These are phyloP conservation scores for Pseudochromis fuscus DNA, from an alignment of 2,797 vertebrate species.

Conservation along the genomic window DNA sequence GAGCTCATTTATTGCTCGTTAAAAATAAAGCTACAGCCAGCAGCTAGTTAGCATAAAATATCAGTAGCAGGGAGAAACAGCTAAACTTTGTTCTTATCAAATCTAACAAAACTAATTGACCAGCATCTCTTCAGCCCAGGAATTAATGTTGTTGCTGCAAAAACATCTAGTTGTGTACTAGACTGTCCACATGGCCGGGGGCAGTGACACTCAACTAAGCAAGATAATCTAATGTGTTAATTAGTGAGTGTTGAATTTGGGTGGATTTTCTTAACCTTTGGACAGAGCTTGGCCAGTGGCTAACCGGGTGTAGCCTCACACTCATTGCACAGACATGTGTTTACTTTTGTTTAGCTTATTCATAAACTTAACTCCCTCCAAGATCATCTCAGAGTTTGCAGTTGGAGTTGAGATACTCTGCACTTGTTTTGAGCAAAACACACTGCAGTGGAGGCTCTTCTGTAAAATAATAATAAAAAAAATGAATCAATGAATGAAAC, in stretches of 20 bases:
- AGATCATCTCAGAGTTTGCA: constrained; percentile 1
- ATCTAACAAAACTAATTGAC: too few relatives aligned
- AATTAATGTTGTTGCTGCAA: not conserved
- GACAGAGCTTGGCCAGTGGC: not conserved
- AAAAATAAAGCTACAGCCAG: not conserved
- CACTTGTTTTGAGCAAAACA: constrained; percentile 24
- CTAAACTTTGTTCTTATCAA: too few relatives aligned
- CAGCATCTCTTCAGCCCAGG: not conserved
- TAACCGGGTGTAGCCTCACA: not conserved
- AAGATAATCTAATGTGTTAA: not conserved
- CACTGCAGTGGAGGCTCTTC: not conserved
- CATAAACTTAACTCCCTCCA: not conserved
- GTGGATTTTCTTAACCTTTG: not conserved
- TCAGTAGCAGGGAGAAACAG: not conserved
- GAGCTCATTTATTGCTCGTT: not conserved
- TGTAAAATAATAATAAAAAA: constrained; percentile 45
- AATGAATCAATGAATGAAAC: constrained; percentile 32
- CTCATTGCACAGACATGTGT: not conserved
- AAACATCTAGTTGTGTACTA: not conserved
- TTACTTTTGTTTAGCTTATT: too few relatives aligned
- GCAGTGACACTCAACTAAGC: not conserved
- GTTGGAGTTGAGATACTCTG: constrained; percentile 15
- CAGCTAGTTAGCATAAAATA: not conserved
- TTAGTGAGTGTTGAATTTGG: not conserved
- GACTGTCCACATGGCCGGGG: not conserved